Base-by-base conservation (phyloP, 2,797 vertebrate genomes). In the Champsocephalus esox region DNA sequence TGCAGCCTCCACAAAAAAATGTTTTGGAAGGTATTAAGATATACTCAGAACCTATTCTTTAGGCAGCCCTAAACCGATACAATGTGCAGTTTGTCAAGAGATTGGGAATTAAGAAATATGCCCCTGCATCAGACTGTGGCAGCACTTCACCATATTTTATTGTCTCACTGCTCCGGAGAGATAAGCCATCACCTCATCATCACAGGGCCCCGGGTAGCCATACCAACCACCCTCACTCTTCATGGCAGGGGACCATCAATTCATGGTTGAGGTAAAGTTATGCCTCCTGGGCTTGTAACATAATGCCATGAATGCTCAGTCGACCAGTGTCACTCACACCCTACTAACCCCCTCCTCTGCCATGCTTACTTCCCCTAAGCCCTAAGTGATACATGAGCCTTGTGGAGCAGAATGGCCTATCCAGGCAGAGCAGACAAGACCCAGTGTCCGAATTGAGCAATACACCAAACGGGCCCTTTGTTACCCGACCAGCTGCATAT, bases 371-470 rank as follows among this genome's bases (percentile, higher is more conserved):
- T 91, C 89, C 87, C 89, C 83, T 87, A 75, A 89, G 88, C 91
- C 76, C 85, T 74, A 73, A 88, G 81, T 85, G 82, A 92, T 89
- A 88, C 92, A 90, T 86, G 91, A 85, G 84, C 86, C 88, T 90
- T 89, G 87, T 89, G 84, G 88, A 84, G 85, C 87, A 83, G 87
- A 91, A 89, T 66, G 87, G 77, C 73, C 83, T 87, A 92, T 87
- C 92, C 88, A 92, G 88, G 58, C 80, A 86, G 88, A 89, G 90
- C 77, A 89, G 91, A 88, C 83, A 94, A 91, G 88, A 83, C 85
- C 89, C 92, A 94, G 90, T 94, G 92, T 94, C 91, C 92, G 95
- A 95, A 95, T 93, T 87, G 93, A 78, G 86, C 89, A 85, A 82
- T 90, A 81, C 67, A 89, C 66, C 85, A 92, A 91, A 92, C 89